Evolutionary conservation across 2,888 invertebrate species (phyloP), one percentile per base, ranked within the genome.

Genomic region (Plebejus anna): DNA sequence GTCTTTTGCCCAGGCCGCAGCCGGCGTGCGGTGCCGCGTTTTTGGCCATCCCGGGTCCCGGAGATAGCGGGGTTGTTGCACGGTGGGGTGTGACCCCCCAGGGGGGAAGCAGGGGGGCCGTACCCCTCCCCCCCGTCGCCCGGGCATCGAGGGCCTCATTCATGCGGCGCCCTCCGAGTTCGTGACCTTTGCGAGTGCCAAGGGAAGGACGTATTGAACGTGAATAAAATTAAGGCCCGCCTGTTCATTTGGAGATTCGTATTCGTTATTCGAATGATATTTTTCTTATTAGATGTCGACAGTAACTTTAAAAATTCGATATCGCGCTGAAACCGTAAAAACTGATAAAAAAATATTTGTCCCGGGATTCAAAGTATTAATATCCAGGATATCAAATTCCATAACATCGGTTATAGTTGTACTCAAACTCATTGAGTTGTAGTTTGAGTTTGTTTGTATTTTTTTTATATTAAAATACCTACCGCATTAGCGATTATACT

Each of bases 41-140:
- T 84, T 85, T 82, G 84, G 84, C 75, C 51, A 36, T 86, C 85
- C 89, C 88, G 89, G 90, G 90, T 89, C 89, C 87, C 90, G 90
- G 89, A 87, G 86, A 83, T 88, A 89, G 89, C 83, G 86, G 89
- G 91, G 90, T 90, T 91, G 91, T 91, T 91, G 91, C 88, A 91
- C 91, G 87, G 86, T 82, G 83, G 59, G 76, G 76, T 76, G 71
- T 59, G 70, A 57, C 72, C 57, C 38, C 42, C 59, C 13, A n/a
- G 38, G 57, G 3, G 32, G 61, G 28, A 7, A 55, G 55, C 66
- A 66, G 66, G 66, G 28, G 61, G 61, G 51, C 9, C 1, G 47
- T 47, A 1, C 9, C 28, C 3, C 28, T 1, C 4, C 72, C 76
- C 36, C 42, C 78, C 84, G 84, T 84, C 83, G 83, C 87, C 86